Conservation (phyloP, 1,140 invertebrate species). For the Rhagoletis pomonella region DNA sequence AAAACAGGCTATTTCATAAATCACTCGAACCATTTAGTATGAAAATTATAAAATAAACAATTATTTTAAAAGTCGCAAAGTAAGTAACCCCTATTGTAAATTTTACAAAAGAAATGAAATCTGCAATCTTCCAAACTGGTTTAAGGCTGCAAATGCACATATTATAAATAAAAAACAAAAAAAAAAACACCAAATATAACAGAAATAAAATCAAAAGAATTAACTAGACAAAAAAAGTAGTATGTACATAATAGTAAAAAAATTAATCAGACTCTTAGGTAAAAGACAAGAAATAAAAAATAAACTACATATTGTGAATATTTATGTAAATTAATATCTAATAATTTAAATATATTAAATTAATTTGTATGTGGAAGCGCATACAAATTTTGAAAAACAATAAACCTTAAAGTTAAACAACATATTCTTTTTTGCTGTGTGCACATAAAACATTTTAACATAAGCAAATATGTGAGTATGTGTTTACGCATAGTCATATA, state of each 20-base stretch:
- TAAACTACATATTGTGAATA: no score
- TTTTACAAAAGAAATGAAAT: conserved; percentile 45
- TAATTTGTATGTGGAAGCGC: no score
- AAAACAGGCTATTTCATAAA: background rate
- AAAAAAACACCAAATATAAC: background rate
- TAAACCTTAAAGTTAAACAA: no score
- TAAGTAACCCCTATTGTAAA: conserved; percentile 16
- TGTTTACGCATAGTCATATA: no score
- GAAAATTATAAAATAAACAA: background rate
- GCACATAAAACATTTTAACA: no score
- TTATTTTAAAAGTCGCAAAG: background rate
- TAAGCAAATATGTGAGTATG: no score
- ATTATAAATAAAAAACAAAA: conserved; percentile 41
- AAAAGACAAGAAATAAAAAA: background rate
- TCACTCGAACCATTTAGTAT: background rate
- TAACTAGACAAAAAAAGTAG: background rate
- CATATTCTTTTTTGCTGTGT: no score
- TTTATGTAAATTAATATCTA: no score
- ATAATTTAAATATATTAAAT: no score
- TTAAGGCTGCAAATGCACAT: conserved; percentile 30
- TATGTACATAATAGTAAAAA: background rate
- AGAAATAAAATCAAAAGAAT: conserved; percentile 32
- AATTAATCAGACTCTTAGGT: conserved; percentile 37
- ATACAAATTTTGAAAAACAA: no score
- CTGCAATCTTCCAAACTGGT: conserved; percentile 48